Evolutionary conservation across 2,888 invertebrate genomes (phyloP).

Genomic region (Parasteatoda lunata): DNA sequence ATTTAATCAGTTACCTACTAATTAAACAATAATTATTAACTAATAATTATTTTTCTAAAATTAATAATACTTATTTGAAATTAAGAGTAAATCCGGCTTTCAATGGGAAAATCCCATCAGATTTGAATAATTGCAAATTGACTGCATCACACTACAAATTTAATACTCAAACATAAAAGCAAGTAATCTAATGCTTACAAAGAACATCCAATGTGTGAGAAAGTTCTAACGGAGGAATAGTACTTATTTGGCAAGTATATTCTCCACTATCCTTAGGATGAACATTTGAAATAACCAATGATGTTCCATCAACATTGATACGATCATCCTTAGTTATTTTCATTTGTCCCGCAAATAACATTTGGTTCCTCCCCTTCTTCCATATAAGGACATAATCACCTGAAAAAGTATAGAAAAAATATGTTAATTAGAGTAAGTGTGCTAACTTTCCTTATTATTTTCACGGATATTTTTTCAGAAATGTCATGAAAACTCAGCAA

Average conservation of each 20-base stretch:
- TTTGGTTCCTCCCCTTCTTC: slow-evolving; percentile 46
- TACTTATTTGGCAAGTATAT: slow-evolving; percentile 60
- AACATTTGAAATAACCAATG: slow-evolving; percentile 38
- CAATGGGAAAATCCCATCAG: too few relatives aligned
- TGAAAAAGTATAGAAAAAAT: background rate
- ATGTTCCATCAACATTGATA: slow-evolving; percentile 24
- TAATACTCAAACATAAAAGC: background rate
- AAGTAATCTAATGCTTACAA: slow-evolving; percentile 41
- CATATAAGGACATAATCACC: slow-evolving; percentile 60
- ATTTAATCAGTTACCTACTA: too few relatives aligned
- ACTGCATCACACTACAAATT: background rate
- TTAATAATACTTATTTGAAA: too few relatives aligned
- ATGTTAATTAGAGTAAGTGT: too few relatives aligned
- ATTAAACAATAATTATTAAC: too few relatives aligned
- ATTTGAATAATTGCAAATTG: background rate
- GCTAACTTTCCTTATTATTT: too few relatives aligned
- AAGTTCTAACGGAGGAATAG: slow-evolving; percentile 56
- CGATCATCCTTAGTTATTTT: slow-evolving; percentile 46
- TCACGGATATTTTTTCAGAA: too few relatives aligned
- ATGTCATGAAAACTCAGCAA: too few relatives aligned
- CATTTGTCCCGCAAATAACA: slow-evolving; percentile 52
- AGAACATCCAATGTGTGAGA: slow-evolving; percentile 58
- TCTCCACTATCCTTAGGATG: slow-evolving; percentile 57
- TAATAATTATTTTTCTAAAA: too few relatives aligned
- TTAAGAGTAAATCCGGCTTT: too few relatives aligned